Evolutionary conservation across 2,797 vertebrate species (phyloP).

Genomic region (Spea hammondii): DNA sequence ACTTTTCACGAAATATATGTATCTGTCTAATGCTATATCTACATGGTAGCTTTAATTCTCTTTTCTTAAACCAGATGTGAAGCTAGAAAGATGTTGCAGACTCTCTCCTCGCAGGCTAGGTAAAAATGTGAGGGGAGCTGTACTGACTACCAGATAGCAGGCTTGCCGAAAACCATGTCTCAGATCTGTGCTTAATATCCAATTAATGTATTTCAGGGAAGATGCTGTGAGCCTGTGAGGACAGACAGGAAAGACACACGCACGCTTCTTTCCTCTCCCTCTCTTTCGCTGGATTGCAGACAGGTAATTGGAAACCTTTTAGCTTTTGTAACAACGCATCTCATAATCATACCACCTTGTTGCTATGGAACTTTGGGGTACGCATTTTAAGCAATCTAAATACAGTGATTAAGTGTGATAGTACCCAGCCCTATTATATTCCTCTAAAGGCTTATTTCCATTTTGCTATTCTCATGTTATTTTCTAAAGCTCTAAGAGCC

Average conservation of each 20-base stretch:
- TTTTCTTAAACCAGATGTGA: not conserved
- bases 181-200: constrained; percentile 39
- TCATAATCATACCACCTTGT: constrained; percentile 1
- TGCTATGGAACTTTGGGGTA: constrained; percentile 45
- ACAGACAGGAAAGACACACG: constrained; percentile 20
- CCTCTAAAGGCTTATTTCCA: constrained; percentile 39
- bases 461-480: constrained; percentile 38
- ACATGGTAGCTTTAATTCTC: too few species aligned
- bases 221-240: constrained; percentile 21
- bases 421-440: not conserved
- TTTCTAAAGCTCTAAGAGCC: constrained; percentile 22
- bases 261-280: constrained; percentile 15
- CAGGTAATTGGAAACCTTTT: not conserved
- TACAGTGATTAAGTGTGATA: constrained; percentile 51
- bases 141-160: constrained; percentile 21
- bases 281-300: constrained; percentile 28
- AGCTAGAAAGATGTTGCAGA: not conserved
- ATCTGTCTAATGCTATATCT: too few species aligned
- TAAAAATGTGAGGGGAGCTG: constrained; percentile 7
- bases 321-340: constrained; percentile 28
- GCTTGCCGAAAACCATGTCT: constrained; percentile 8
- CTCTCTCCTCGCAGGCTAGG: not conserved
- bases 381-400: constrained; percentile 51
- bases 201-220: constrained; percentile 47
- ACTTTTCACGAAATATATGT: too few species aligned